phyloP scores from a whole-genome alignment of 1,140 invertebrate genomes.

The Babylonia areolata region DNA sequence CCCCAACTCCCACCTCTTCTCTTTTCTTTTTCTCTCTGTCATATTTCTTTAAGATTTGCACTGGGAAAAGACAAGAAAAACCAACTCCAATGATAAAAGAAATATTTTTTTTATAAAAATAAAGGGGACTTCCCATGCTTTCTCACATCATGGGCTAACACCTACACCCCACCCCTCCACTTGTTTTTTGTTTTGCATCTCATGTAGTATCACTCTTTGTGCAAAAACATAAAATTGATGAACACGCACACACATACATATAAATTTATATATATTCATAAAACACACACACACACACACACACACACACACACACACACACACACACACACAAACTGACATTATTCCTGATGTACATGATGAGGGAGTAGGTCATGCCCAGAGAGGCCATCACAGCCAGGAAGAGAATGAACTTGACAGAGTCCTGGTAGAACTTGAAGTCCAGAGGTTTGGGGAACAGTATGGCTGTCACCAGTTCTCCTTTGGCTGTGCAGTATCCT shows the following conservation, averaged over 20 bases:
- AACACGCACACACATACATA: slow-evolving; percentile 7
- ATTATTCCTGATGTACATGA: slow-evolving; percentile 74
- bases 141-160: too few relatives aligned
- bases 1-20: too few relatives aligned
- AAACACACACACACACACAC: neutral
- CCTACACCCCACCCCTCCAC: too few relatives aligned
- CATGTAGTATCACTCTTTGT: too few relatives aligned
- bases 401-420: slow-evolving; percentile 92
- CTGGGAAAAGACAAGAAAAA: too few relatives aligned
- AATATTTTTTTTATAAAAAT: too few relatives aligned
- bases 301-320: neutral
- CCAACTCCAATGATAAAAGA: too few relatives aligned
- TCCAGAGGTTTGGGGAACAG: slow-evolving; percentile 94
- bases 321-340: slow-evolving; percentile 45
- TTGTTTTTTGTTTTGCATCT: too few relatives aligned
- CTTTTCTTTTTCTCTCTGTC: too few relatives aligned
- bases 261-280: neutral
- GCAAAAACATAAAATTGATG: too few relatives aligned
- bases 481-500: slow-evolving; percentile 93
- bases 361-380: slow-evolving; percentile 90
- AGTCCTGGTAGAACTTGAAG: slow-evolving; percentile 94
- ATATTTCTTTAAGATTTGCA: too few relatives aligned
- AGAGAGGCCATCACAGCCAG: slow-evolving; percentile 85
- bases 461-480: slow-evolving; percentile 91
- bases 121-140: too few relatives aligned